Percentiles rank a stretch among this genome's conserved stretches.
Evolutionary conservation across 2,797 vertebrate species (phyloP).

Genomic region (Pteropus rufus): DNA sequence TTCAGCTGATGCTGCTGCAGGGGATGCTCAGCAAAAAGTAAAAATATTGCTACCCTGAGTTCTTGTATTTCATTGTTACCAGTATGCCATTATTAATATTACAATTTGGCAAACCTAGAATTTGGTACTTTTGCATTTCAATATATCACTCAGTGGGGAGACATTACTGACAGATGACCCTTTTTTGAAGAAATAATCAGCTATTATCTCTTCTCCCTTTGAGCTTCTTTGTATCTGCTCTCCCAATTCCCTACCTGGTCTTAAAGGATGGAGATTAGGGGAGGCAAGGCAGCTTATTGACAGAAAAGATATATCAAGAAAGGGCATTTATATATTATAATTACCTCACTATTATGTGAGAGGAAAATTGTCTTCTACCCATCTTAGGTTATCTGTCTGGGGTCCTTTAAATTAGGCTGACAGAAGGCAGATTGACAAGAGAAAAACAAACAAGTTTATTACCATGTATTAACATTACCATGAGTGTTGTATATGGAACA

Average conservation of each 20-base stretch:
- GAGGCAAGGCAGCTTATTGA: not conserved
- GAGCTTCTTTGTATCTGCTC: not conserved
- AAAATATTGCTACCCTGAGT: not conserved
- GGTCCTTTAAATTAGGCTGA: not conserved
- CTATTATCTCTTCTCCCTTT: not conserved
- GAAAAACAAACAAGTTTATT: not conserved
- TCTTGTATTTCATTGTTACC: not conserved
- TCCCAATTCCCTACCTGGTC: not conserved
- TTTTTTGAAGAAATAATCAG: not conserved
- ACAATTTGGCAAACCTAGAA: not conserved
- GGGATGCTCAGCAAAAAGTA: not conserved
- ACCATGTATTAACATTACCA: not conserved
- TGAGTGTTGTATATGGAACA: not conserved
- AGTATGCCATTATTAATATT: not conserved
- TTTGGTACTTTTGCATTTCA: conserved; percentile 20
- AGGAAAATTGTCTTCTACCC: not conserved
- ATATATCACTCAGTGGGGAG: not conserved
- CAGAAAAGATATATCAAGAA: conserved; percentile 5
- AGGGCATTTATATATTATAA: not conserved
- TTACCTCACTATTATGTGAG: not conserved
- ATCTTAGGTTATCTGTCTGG: not conserved
- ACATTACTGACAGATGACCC: not conserved
- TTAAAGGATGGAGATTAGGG: not conserved
- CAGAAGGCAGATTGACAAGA: not conserved
- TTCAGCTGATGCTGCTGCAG: not conserved